Evolutionary conservation across 1,140 invertebrate genomes (phyloP).

Genomic region (Lithobius niger): DNA sequence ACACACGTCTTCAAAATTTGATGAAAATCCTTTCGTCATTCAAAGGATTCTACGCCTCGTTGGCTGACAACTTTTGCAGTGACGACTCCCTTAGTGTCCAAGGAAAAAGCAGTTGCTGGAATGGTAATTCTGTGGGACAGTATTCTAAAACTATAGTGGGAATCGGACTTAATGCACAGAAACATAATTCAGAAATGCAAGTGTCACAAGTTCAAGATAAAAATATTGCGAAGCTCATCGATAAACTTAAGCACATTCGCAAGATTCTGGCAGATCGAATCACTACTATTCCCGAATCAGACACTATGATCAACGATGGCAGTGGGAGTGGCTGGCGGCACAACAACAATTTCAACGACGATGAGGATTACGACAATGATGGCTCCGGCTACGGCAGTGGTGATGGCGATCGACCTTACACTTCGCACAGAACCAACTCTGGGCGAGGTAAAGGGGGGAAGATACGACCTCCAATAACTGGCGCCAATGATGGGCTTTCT

Average conservation of each 20-base stretch:
- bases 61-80: slow-evolving; percentile 53
- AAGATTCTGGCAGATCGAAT: slow-evolving; percentile 13
- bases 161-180: slow-evolving; percentile 42
- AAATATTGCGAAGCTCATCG: slow-evolving; percentile 43
- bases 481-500: no score
- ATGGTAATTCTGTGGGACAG: slow-evolving; percentile 56
- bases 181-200: slow-evolving; percentile 51
- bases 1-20: slow-evolving; percentile 45
- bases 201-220: slow-evolving; percentile 35
- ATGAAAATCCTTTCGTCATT: slow-evolving; percentile 47
- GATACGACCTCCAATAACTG: no score
- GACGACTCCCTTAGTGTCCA: slow-evolving; percentile 32
- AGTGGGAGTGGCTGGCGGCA: slow-evolving; percentile 9
- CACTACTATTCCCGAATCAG: not conserved
- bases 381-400: no score
- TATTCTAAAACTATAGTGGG: slow-evolving; percentile 49
- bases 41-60: slow-evolving; percentile 51
- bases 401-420: no score
- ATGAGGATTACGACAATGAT: not conserved
- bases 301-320: slow-evolving; percentile 6
- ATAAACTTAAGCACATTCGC: slow-evolving; percentile 48
- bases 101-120: slow-evolving; percentile 48
- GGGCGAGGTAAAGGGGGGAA: no score
- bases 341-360: not conserved
- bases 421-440: no score